phyloP scores from a whole-genome alignment of 2,888 invertebrate species.

The Drosophila nigricruria region DNA sequence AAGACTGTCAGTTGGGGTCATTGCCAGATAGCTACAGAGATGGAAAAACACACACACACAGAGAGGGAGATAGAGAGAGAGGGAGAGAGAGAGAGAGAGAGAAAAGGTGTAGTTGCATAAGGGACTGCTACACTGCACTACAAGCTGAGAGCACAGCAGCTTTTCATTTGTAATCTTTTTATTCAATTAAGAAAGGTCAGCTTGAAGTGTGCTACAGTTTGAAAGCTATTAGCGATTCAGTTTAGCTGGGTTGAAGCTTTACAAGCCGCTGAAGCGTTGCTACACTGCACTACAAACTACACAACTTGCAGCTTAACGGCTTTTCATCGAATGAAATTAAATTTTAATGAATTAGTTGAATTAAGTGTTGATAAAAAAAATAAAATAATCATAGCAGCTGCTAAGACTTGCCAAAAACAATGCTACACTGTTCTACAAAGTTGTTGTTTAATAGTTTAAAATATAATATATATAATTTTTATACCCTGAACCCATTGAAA shows the following conservation, averaged over 20 bases:
- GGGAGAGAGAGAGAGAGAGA: not conserved
- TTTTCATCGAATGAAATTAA: not conserved
- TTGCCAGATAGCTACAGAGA: not conserved
- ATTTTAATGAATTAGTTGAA: not conserved
- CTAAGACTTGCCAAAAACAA: too few relatives aligned
- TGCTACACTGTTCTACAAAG: not conserved
- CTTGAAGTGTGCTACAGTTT: slow-evolving; percentile 2
- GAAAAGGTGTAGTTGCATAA: not conserved
- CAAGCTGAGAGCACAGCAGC: not conserved
- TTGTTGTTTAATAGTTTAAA: not conserved
- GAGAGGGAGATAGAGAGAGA: not conserved
- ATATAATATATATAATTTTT: too few relatives aligned
- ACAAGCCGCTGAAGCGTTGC: not conserved
- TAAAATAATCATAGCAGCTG: not conserved
- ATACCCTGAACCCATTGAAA: too few relatives aligned
- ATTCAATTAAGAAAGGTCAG: not conserved
- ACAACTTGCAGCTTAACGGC: not conserved
- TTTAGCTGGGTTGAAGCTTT: too few relatives aligned
- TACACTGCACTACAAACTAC: slow-evolving; percentile 23
- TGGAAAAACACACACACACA: not conserved
- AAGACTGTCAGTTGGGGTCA: slow-evolving; percentile 11
- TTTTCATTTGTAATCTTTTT: slow-evolving; percentile 7
- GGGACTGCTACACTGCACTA: slow-evolving; percentile 1
- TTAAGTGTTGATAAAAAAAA: not conserved
- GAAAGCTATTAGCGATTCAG: slow-evolving; percentile 8